Evolutionary conservation across 1,140 invertebrate genomes (phyloP).

Genomic region (Euura saliciscinereae): DNA sequence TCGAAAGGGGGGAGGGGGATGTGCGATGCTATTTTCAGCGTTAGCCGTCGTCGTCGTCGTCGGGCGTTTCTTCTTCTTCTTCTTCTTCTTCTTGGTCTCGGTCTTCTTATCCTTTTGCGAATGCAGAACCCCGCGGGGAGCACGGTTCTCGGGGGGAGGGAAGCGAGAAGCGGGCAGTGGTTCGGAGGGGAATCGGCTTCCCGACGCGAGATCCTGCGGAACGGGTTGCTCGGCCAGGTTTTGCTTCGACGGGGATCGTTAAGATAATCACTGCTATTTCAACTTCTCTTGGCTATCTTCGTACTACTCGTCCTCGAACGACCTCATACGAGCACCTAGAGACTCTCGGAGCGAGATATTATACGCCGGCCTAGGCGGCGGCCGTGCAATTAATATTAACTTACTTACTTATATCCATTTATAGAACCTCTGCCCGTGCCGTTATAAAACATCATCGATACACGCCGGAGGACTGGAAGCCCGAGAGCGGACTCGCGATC

Average conservation of each 20-base stretch:
- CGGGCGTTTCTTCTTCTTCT: conserved; percentile 16
- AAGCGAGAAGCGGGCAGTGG: no score
- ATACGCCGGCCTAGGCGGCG: no score
- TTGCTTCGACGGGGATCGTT: neutral
- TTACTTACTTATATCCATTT: no score
- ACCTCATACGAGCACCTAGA: neutral
- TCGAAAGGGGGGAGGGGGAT: neutral
- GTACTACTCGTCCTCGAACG: neutral
- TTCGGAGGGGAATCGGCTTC: no score
- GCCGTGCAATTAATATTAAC: no score
- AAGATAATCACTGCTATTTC: neutral
- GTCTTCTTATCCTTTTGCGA: conserved; percentile 17
- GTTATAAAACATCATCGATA: no score
- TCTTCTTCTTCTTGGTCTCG: conserved; percentile 12
- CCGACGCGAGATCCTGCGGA: neutral
- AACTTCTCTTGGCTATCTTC: neutral
- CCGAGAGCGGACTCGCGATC: no score
- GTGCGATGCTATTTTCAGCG: neutral
- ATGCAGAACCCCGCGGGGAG: no score
- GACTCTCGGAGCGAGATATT: neutral
- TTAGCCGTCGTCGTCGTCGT: conserved; percentile 22
- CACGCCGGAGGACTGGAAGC: no score
- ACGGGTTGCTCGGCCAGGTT: conserved; percentile 1
- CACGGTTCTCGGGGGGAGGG: no score
- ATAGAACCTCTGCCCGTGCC: no score